Base-by-base conservation (phyloP, 2,113 vertebrate genomes). In the Aspidoscelis tigris region DNA sequence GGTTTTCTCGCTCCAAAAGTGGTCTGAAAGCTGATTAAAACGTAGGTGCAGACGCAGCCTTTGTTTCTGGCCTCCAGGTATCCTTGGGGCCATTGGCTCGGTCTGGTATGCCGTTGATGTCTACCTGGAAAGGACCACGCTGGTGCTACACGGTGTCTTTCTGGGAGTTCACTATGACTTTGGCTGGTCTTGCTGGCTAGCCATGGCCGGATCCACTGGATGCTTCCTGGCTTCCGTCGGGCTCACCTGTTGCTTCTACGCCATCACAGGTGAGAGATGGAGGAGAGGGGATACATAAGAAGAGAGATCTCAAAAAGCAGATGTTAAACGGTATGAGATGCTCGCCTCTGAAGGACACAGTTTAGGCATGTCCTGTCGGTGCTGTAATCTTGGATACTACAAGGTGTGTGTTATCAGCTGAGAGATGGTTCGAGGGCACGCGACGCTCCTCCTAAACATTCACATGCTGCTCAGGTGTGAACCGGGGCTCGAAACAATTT, bases 141-240 rank as follows among this genome's bases (percentile, higher is more conserved):
- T 96, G 70, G 80, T 94, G 65, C 84, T 93, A 0, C 91, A 84
- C 84, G 92, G 92, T 0, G 65, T 96, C 1, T 96, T 95, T 86
- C 78, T 96, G 86, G 95, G 95, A 21, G 91, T 93, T 58, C 93
- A 96, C 88, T 95, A 95, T 0, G 95, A 96, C 82, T 96, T 96
- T 0, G 96, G 95, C 8, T 96, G 96, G 96, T 96, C 95, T 0
- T 96, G 95, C 84, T 96, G 96, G 96, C 83, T 96, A 83, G 96
- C 93, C 0, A 94, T 96, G 95, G 92, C 92, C 0, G 95, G 95
- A 3, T 95, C 95, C 0, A 86, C 12, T 0, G 95, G 95, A 70
- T 94, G 95, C 75, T 87, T 95, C 1, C 2, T 88, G 75, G 86
- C 93, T 0, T 93, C 93, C 1, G 0, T 95, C 12, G 86, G 94